Evolutionary conservation across 2,888 invertebrate species (phyloP), one percentile per base, ranked within the genome.

Genomic region (Cataglyphis cursor): DNA sequence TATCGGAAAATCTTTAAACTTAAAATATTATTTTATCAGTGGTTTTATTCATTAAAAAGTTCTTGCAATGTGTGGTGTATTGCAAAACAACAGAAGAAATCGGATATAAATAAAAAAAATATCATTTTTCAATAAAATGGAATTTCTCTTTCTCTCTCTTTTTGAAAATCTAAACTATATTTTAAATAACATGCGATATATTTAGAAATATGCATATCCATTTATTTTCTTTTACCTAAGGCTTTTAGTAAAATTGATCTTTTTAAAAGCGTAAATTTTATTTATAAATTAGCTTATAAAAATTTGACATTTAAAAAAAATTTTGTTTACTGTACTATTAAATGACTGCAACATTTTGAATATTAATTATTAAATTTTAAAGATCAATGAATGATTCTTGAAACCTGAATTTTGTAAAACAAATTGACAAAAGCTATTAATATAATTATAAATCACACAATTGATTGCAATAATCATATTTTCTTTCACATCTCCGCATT

Each of bases 1-100:
- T n/a, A 51, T 51, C 0, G 9, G 2, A 59, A 73, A 73, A 28
- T 41, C 0, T 5, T n/a, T 1, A 10, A 38, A 24, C 12, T 57
- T 41, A 41, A 41, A 59, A 62, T 75, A 62, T 62, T 35, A 64
- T 64, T 64, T 38, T 64, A 64, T 64, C 3, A 35, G 21, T 15
- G 1, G 24, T 62, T 31, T 62, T 48, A 24, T 35, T 38, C n/a
- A 31, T 1, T 44, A 73, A 44, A 61, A 73, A 18, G 18, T 21
- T 48, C 12, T 41, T 61, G n/a, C 15, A 44, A 28, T 44, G 21
- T 44, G n/a, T 44, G 31, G 31, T 62, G 5, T 35, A 28, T 35
- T 62, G 21, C 9, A 48, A 75, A 75, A 62, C 15, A 48, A 35
- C 2, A 64, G 9, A 15, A 2, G 0, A 62, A 62, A 75, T 62